Conservation (phyloP, 1,140 invertebrate species). For the Zophobas morio region DNA sequence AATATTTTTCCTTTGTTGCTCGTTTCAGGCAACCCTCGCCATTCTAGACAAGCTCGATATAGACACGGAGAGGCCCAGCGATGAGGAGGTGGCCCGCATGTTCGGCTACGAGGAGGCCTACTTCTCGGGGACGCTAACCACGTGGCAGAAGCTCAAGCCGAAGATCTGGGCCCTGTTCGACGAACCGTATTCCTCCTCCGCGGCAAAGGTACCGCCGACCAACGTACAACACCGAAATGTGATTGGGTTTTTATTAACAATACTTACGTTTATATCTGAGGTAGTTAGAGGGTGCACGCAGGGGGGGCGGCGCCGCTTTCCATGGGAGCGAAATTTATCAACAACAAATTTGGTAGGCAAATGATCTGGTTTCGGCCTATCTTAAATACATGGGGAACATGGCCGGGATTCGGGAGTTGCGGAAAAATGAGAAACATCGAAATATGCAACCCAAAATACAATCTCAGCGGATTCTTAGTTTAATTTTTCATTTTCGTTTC, state of each 20-base stretch:
- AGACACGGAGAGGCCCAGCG: slow-evolving; percentile 96
- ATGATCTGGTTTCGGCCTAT: too few relatives aligned
- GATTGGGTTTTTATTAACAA: slow-evolving; percentile 62
- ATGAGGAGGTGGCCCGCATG: slow-evolving; percentile 96
- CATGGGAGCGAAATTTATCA: neutral
- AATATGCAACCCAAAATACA: too few relatives aligned
- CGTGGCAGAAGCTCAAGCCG: slow-evolving; percentile 95
- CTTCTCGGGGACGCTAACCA: slow-evolving; percentile 85
- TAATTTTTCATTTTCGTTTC: too few relatives aligned
- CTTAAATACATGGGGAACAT: too few relatives aligned
- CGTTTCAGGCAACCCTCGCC: slow-evolving; percentile 88
- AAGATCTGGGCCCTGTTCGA: slow-evolving; percentile 99
- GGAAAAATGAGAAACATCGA: too few relatives aligned
- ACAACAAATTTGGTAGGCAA: too few relatives aligned
- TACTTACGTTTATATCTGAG: slow-evolving; percentile 27
- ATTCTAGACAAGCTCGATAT: slow-evolving; percentile 96
- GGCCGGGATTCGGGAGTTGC: too few relatives aligned
- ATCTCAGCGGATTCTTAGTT: too few relatives aligned
- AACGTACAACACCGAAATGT: slow-evolving; percentile 65
- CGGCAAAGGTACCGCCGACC: slow-evolving; percentile 87
- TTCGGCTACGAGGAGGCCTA: slow-evolving; percentile 99
- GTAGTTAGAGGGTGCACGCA: too few relatives aligned
- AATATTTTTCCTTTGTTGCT: neutral
- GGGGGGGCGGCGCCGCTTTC: neutral
- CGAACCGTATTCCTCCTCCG: slow-evolving; percentile 96